phyloP scores from a whole-genome alignment of 2,797 vertebrate genomes.

The Squalus acanthias region DNA sequence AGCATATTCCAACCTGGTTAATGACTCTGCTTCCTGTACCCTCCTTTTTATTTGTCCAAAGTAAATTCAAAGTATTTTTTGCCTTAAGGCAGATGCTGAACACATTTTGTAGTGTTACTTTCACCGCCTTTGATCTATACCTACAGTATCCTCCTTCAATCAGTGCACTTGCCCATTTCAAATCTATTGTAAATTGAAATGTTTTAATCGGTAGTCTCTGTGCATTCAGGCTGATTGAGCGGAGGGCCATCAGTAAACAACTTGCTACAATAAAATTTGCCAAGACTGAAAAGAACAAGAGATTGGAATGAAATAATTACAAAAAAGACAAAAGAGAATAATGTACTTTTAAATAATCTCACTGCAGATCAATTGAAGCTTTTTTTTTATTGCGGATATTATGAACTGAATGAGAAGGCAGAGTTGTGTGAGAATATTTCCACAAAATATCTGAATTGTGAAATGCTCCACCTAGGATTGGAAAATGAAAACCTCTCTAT shows the following conservation, averaged over 20 bases:
- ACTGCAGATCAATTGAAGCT: not conserved
- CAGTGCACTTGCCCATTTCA: not conserved
- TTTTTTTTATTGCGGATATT: not conserved
- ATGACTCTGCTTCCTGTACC: not conserved
- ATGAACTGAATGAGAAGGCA: not conserved
- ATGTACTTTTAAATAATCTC: slow-evolving; percentile 1
- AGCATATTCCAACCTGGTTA: not conserved
- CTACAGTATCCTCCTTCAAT: not conserved
- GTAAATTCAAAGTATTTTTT: not conserved
- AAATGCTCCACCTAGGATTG: not conserved
- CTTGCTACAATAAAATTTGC: not conserved
- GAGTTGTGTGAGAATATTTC: not conserved
- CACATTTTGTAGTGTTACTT: not conserved
- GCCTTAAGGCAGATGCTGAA: not conserved
- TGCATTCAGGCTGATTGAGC: not conserved
- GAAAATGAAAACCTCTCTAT: not conserved
- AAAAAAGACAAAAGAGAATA: not conserved
- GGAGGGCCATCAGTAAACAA: not conserved
- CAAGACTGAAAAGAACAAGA: not conserved
- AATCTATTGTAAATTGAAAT: slow-evolving; percentile 15
- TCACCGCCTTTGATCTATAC: not conserved
- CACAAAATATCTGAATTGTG: slow-evolving; percentile 4
- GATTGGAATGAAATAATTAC: slow-evolving; percentile 7
- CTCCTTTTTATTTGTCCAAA: not conserved
- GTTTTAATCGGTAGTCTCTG: not conserved